Evolutionary conservation across 2,888 invertebrate genomes (phyloP).

Genomic region (Tetrapedia diversipes): DNA sequence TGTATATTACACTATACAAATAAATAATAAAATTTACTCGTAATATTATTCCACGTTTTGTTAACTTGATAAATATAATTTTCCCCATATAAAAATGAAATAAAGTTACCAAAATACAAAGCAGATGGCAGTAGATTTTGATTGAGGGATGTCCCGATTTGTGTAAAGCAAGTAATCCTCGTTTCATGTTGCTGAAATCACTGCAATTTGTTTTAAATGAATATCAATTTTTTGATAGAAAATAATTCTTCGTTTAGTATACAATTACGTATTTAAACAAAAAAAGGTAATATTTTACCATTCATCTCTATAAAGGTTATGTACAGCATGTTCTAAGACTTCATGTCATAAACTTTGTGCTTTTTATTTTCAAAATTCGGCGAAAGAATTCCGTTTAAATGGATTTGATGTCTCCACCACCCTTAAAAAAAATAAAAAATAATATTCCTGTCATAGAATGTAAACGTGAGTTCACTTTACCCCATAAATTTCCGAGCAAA

Average conservation of each 20-base stretch:
- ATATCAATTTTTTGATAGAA: not conserved
- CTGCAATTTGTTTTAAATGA: rapidly evolving
- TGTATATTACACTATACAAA: no score
- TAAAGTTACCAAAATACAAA: not conserved
- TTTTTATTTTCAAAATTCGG: not conserved
- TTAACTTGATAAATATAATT: no score
- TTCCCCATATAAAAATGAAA: not conserved
- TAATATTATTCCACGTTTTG: no score
- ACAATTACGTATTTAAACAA: no score
- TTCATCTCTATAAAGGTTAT: constrained; percentile 30
- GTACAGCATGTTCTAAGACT: not conserved
- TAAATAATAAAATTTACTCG: no score
- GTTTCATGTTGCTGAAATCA: not conserved
- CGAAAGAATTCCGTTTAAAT: constrained; percentile 24
- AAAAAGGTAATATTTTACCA: not conserved
- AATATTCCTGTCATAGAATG: constrained; percentile 20
- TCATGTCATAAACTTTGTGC: not conserved
- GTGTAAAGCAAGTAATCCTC: not conserved
- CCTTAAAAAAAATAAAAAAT: constrained; percentile 12
- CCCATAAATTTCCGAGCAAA: constrained; percentile 72
- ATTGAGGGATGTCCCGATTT: constrained; percentile 65
- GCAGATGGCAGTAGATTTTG: constrained; percentile 22
- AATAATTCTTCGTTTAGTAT: not conserved
- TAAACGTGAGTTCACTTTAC: constrained; percentile 71
- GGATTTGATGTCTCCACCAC: constrained; percentile 8